Percentiles rank a stretch among this genome's conserved stretches.
Evolutionary conservation across 2,888 invertebrate genomes (phyloP).

Genomic region (Drosophila histrio): DNA sequence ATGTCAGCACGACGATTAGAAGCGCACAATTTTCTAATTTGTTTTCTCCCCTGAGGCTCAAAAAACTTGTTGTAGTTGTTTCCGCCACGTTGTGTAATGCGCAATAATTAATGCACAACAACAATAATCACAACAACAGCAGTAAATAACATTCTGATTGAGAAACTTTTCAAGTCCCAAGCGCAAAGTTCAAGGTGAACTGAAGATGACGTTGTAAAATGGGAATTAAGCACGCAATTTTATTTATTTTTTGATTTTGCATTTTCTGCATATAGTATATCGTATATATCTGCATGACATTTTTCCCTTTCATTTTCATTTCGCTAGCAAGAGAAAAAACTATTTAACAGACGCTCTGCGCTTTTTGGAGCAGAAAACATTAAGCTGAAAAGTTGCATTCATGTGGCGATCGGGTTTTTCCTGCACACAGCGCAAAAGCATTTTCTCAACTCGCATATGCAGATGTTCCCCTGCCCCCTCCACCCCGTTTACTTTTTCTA

Average conservation of each 20-base stretch:
- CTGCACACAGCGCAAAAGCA: slow-evolving; percentile 31
- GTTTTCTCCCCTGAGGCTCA: slow-evolving; percentile 29
- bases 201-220: slow-evolving; percentile 54
- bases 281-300: slow-evolving; percentile 17
- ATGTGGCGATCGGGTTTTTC: slow-evolving; percentile 43
- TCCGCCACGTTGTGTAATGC: slow-evolving; percentile 48
- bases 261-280: slow-evolving; percentile 26
- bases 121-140: slow-evolving; percentile 6
- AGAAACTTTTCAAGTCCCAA: slow-evolving; percentile 28
- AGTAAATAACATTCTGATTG: slow-evolving; percentile 42
- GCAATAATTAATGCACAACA: slow-evolving; percentile 67
- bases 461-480: slow-evolving; percentile 43
- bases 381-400: slow-evolving; percentile 38
- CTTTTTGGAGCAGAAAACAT: slow-evolving; percentile 80
- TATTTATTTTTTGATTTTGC: slow-evolving; percentile 8
- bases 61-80: slow-evolving; percentile 14
- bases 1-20: slow-evolving; percentile 69
- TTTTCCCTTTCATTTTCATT: slow-evolving; percentile 73
- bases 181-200: slow-evolving; percentile 79
- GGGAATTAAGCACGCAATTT: slow-evolving; percentile 77
- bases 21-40: slow-evolving; percentile 64
- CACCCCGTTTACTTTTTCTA: slow-evolving; percentile 57
- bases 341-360: slow-evolving; percentile 74
- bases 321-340: slow-evolving; percentile 41
- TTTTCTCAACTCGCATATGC: slow-evolving; percentile 57